Base-by-base conservation (phyloP, 2,113 vertebrate genomes). In the Globicephala melas region DNA sequence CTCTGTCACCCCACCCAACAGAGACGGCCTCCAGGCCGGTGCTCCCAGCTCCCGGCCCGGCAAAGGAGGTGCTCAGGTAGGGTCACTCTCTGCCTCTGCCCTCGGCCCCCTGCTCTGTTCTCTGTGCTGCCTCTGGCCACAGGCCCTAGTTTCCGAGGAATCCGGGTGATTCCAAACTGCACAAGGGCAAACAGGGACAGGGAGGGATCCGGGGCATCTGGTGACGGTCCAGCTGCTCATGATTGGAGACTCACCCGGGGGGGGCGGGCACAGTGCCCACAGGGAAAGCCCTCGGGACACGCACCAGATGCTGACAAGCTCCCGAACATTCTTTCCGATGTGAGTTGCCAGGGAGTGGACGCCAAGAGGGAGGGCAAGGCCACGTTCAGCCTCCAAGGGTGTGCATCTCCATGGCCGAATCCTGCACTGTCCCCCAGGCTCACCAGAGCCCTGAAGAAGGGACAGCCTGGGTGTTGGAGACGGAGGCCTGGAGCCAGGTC, bases 201-300 rank as follows among this genome's bases (percentile, higher is more conserved):
- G 26, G 50, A 93, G 41, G 36, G 60, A 47, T 38, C 12, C 7
- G 28, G 53, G 70, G 8, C 65, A 12, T 28, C 50, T 73, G 94
- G 41, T 33, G 47, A n/a, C 0, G 0, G 90, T 23, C 67, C 83
- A 38, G 74, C 58, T 55, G 89, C 50, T 58, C 58, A 12, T 10
- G 68, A 74, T 18, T 21, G 14, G 50, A 80, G 91, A 15, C 63
- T 18, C 7, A 1, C 60, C 31, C 23, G 2, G 63, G 73, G 50
- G 50, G 50, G 67, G 53, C 0, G 18, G 95, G 95, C 95, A 25
- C n/a, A 23, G 71, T 0, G 80, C 95, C 71, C n/a, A 53, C 25
- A 62, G 81, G 86, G 84, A 89, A 62, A 84, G 65, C 79, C 95
- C 86, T 84, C 12, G 44, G 86, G 71, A 85, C 63, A 36, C 47